Base-by-base conservation (phyloP, 2,797 vertebrate species). In the Neosalanx taihuensis region DNA sequence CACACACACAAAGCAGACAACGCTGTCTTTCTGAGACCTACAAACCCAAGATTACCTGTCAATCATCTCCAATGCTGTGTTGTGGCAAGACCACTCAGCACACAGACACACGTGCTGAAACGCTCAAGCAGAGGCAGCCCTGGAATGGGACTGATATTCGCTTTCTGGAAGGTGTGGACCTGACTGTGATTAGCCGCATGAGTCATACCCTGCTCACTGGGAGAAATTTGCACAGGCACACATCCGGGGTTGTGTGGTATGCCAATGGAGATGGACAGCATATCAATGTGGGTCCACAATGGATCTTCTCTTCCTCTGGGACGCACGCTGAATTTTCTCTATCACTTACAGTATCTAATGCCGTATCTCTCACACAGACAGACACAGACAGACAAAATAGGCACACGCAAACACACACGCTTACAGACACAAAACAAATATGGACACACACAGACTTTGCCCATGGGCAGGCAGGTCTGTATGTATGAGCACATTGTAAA, bases 181-280 rank as follows among this genome's bases (percentile, higher is more conserved):
- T 2, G 66, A 67, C 49, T 30, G n/a, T 67, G 66, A 67, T 53
- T 31, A 17, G 49, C 29, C 29, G 12, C 26, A 18, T 56, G 64
- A 49, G 64, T 65, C 64, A 65, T 65, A 23, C 15, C 66, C 29
- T 20, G 49, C 9, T 26, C 57, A 30, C 18, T 23, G 46, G 65
- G 66, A 29, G 26, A 53, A 53, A 20, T 67, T 31, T 67, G 64
- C 64, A 31, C 17, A 29, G 31, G 17, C 33, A 6, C 17, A 30
- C 58, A 20, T 53, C 18, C 31, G 33, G 53, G n/a, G 18, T n/a
- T 56, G 30, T 31, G 26, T 18, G 10, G 33, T 65, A 35, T 5
- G 20, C 63, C 51, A 13, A 3, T 68, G 51, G 31, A 35, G 35
- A 68, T 33, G 4, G 17, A 23, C 30, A 20, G 30, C 30, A 57